A percentile compares a stretch with the other conserved stretches of the same genome.
Evolutionary conservation across 1,140 invertebrate genomes (phyloP).

Genomic region (Calycopis cecrops): DNA sequence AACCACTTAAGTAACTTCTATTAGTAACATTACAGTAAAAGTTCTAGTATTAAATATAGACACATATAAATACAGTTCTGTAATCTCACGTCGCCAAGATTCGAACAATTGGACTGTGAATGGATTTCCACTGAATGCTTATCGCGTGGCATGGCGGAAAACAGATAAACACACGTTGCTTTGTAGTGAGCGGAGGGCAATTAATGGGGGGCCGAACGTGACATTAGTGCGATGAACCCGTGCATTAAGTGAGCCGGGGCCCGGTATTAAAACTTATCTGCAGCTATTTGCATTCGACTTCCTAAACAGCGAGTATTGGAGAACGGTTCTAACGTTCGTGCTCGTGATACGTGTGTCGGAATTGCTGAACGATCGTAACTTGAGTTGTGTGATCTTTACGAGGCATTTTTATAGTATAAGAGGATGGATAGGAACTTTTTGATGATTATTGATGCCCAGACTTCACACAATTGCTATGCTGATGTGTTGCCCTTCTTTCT

Average conservation of each 20-base stretch:
- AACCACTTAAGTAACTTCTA: too few species aligned
- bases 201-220: constrained; percentile 70
- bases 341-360: constrained; percentile 24
- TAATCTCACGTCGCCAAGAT: constrained; percentile 4
- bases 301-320: constrained; percentile 44
- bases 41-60: too few species aligned
- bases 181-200: constrained; percentile 55
- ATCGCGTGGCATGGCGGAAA: constrained; percentile 37
- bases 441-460: too few species aligned
- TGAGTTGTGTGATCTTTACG: too few species aligned
- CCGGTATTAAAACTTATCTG: constrained; percentile 71
- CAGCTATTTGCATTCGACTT: constrained; percentile 69
- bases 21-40: too few species aligned
- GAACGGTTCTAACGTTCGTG: not conserved
- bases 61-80: not conserved
- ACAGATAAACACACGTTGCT: constrained; percentile 58
- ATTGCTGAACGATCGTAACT: constrained; percentile 32
- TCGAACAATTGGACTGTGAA: not conserved
- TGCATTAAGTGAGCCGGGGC: constrained; percentile 57
- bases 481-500: too few species aligned
- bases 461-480: too few species aligned
- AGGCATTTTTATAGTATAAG: too few species aligned
- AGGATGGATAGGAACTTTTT: too few species aligned
- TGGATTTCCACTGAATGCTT: constrained; percentile 7
- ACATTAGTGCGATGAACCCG: constrained; percentile 66